Evolutionary conservation across 2,113 vertebrate genomes (phyloP), one percentile per base, ranked within the genome.

Genomic region (Orycteropus afer): DNA sequence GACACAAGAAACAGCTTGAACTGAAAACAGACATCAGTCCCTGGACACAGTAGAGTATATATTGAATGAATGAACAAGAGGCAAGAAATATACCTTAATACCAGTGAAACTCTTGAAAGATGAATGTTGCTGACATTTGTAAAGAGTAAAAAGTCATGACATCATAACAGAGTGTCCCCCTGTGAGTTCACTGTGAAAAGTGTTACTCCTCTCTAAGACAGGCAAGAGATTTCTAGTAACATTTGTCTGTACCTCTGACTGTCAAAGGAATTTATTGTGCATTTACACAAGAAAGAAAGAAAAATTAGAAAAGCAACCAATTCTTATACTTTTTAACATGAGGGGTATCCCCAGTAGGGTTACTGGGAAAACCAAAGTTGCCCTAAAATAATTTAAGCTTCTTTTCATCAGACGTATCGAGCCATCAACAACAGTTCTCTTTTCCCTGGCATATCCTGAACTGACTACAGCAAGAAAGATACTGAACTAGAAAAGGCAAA

Each of bases 91-190:
- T 55, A 93, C 47, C 47, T 90, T 86, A 57, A 76, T 74, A 91
- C 93, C 90, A 78, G 53, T 84, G 90, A 89, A 95, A 96, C 55
- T 88, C 82, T 95, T 95, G 79, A 80, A 95, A 97, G 96, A 97
- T 87, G 95, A 96, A 97, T 96, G 94, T 47, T 73, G 78, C 92
- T 97, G 97, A 97, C 97, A 97, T 97, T 95, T 97, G 86, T 96
- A 96, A 96, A 97, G 96, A 97, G 95, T 94, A 96, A 95, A 93
- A 95, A 96, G 96, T 95, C 95, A 91, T 96, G 97, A 96, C 97
- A 97, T 97, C 95, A 94, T 97, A 97, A 96, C 95, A 91, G 95
- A 97, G 79, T 59, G 79, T 88, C 63, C 97, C 95, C 93, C 69
- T 32, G 95, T 1, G 96, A 97, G 88, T 82, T 84, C 82, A 77